Base-by-base conservation (phyloP, 2,888 invertebrate species). In the Polylopha cassiicola region DNA sequence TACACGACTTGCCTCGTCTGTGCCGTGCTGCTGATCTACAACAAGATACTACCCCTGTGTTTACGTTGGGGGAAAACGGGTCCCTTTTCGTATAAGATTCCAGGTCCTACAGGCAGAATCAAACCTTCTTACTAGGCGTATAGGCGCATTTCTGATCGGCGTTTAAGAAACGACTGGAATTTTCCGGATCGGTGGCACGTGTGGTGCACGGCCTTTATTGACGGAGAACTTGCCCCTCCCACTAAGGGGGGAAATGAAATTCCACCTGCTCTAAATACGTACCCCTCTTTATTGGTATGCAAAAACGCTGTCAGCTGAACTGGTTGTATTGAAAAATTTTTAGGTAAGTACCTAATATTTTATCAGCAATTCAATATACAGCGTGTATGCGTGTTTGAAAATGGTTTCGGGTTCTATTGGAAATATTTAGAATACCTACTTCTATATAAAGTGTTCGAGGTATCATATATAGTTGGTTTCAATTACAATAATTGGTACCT, bases 141-240 rank as follows among this genome's bases (percentile, higher is more conserved):
- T 57, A 51, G 52, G 43, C 44, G 38, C 11, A 45, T 18, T 55
- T 46, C 56, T 13, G 21, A 2, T 5, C 33, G 47, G 11, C 13
- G 7, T 5, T 2, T 13, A 8, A 22, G 30, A 53, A 54, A 61
- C 51, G 48, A 52, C 48, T 51, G 66, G 70, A 74, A 77, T 77
- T 78, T 76, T 74, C 77, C 71, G 72, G 67, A 70, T 74, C 67
- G 70, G 64, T 60, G 71, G 71, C 81, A 82, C 80, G 78, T 80
- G 77, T 80, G 81, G 71, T 72, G 72, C 75, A 68, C 62, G 64
- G 73, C 72, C 72, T 78, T 76, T 81, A 82, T 81, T 80, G 79
- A 75, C 69, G 78, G 59, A 61, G 63, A 65, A 66, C 61, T 63
- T 53, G 61, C 70, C 63, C 73, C 73, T 63, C 72, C 73, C 64